Percentiles rank a stretch among this genome's conserved stretches.
Conservation (phyloP, 1,140 invertebrate species). For the Drosophila sulfurigaster region DNA sequence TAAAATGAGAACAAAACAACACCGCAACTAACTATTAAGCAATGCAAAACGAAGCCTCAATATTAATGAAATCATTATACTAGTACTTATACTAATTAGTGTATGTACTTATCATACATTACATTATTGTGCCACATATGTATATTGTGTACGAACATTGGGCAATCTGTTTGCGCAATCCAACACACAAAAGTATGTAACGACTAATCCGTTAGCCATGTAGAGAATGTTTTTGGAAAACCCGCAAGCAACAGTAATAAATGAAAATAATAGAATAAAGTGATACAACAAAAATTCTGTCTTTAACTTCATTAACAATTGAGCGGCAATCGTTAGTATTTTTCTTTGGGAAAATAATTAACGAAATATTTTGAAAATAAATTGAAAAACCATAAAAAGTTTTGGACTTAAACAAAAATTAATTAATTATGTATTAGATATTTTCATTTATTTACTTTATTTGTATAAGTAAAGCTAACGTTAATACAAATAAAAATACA, state of each 20-base stretch:
- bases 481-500: too few species aligned
- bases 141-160: slow-evolving; percentile 35
- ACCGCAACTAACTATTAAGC: slow-evolving; percentile 67
- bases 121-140: slow-evolving; percentile 53
- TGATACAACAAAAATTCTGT: slow-evolving; percentile 53
- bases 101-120: slow-evolving; percentile 41
- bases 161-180: slow-evolving; percentile 27
- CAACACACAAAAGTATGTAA: slow-evolving; percentile 39
- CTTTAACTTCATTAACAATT: not conserved
- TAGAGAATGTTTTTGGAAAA: slow-evolving; percentile 77
- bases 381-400: too few species aligned
- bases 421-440: too few species aligned
- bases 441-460: too few species aligned
- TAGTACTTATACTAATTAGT: slow-evolving; percentile 35
- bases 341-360: too few species aligned
- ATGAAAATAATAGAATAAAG: slow-evolving; percentile 65
- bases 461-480: too few species aligned
- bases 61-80: slow-evolving; percentile 24
- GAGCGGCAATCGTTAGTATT: not conserved
- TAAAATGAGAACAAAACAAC: slow-evolving; percentile 43
- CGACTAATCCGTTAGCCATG: slow-evolving; percentile 70
- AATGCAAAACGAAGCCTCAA: slow-evolving; percentile 54
- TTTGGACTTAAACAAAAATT: too few species aligned
- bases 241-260: slow-evolving; percentile 43
- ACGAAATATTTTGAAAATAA: too few species aligned